These are phyloP conservation scores for Eumeta japonica DNA, from an alignment of 1,140 invertebrate species.

Conservation along the genomic window DNA sequence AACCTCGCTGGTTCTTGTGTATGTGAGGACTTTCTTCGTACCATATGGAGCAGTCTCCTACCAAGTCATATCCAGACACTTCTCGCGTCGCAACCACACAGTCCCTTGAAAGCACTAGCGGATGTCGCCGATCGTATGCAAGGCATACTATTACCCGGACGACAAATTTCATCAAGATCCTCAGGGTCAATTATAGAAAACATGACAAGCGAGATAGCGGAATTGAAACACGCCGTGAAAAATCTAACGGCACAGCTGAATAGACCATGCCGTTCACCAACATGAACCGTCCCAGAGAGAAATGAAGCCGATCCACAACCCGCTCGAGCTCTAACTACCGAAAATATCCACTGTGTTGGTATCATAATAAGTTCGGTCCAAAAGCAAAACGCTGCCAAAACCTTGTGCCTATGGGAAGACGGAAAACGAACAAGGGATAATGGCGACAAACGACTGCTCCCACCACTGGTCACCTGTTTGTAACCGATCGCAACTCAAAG, in stretches of 20 bases:
- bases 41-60: constrained; percentile 6
- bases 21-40: constrained; percentile 2
- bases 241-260: not conserved
- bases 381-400: constrained; percentile 1
- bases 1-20: constrained; percentile 3
- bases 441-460: constrained; percentile 7
- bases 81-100: not conserved
- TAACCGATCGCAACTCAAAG: too few relatives aligned
- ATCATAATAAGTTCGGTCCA: constrained; percentile 2
- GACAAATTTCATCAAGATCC: not conserved
- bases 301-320: not conserved
- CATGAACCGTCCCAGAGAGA: not conserved
- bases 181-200: not conserved
- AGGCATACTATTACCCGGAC: not conserved
- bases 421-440: constrained; percentile 7
- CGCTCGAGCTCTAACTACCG: constrained; percentile 2
- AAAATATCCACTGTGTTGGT: too few relatives aligned
- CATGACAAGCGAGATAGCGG: not conserved
- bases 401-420: constrained; percentile 3
- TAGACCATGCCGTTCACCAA: not conserved
- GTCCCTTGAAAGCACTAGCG: not conserved
- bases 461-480: constrained; percentile 4
- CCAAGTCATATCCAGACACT: constrained; percentile 3
- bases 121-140: constrained; percentile 6
- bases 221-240: not conserved